Base-by-base conservation (phyloP, 1,140 invertebrate species). In the Micrasema minimum region DNA sequence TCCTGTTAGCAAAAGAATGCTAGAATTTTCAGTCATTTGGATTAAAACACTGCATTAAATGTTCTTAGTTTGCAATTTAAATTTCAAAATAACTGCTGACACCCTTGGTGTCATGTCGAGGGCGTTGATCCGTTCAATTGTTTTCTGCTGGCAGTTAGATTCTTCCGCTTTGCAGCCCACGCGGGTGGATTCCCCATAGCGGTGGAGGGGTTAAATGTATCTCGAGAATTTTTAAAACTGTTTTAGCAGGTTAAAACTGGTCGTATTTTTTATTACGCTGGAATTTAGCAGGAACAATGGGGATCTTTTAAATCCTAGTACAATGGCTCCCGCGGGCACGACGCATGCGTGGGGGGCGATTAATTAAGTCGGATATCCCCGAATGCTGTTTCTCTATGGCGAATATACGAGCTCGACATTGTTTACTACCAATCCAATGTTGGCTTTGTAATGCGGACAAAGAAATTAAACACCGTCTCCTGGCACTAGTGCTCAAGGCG, bases 71-170 rank as follows among this genome's bases (percentile, higher is more conserved):
- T 22, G 20, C 22, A 51, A 20, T 22, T 16, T 51, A 51, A 22
- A 22, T 51, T 51, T n/a, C 18, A 1, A 51, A 51, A 51, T 26
- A 51, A 22, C 1, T 51, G 9, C 50, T 22, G n/a, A 14, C n/a
- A 45, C 43, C n/a, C n/a, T 45, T 16, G n/a, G 43, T 45, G 43
- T 1, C 18, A 14, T 26, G 26, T 26, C 35, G 16, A 43, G 41
- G 45, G 41, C 59, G 59, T 45, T 45, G 59, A 62, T 62, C 59
- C 59, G 22, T 62, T 20, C 59, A 62, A 62, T 62, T 62, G 59
- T 62, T 62, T 59, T 11, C 5, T 38, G 55, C 22, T 20, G n/a
- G 2, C n/a, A 9, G 6, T 12, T 12, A 51, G 20, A 51, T 51
- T 51, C 6, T 51, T 18, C 50, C 18, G 4, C 50, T 5, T 1